A percentile compares a stretch with the other conserved stretches of the same genome.
phyloP scores from a whole-genome alignment of 2,888 invertebrate genomes.

The Reticulitermes lucifugus region DNA sequence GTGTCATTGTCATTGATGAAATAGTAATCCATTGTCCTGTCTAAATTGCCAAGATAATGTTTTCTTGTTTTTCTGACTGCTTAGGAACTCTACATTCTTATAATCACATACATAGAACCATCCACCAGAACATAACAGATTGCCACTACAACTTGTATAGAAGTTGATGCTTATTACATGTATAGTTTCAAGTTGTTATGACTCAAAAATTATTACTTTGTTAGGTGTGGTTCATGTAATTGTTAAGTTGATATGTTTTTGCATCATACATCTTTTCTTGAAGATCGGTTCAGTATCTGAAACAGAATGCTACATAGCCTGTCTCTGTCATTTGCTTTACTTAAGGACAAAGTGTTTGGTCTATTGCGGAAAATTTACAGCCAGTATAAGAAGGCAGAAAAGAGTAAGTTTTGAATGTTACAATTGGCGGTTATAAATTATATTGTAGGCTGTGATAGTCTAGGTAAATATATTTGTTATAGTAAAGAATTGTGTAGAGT shows the following conservation, averaged over 20 bases:
- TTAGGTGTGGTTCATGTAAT: too few relatives aligned
- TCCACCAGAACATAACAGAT: too few relatives aligned
- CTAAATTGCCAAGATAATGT: too few relatives aligned
- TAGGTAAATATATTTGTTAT: slow-evolving; percentile 1
- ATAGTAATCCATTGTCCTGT: too few relatives aligned
- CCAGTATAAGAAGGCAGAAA: slow-evolving; percentile 59
- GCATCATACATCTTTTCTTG: background rate
- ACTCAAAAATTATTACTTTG: too few relatives aligned
- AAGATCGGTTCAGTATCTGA: background rate
- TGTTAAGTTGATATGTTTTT: background rate
- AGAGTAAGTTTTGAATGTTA: slow-evolving; percentile 57
- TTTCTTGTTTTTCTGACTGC: too few relatives aligned
- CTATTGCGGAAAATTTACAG: slow-evolving; percentile 58
- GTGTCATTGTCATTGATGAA: too few relatives aligned
- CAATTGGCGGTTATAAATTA: background rate
- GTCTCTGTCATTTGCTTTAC: slow-evolving; percentile 51
- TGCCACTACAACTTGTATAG: too few relatives aligned
- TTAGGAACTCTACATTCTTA: too few relatives aligned
- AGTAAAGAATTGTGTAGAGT: background rate
- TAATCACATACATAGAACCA: too few relatives aligned
- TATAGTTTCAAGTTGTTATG: too few relatives aligned
- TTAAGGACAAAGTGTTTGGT: slow-evolving; percentile 57
- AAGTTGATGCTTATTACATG: too few relatives aligned
- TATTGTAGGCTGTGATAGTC: background rate
- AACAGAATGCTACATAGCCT: slow-evolving; percentile 22